These are phyloP conservation scores for Phaenicophaeus curvirostris DNA, from an alignment of 2,797 vertebrate genomes.

Conservation along the genomic window DNA sequence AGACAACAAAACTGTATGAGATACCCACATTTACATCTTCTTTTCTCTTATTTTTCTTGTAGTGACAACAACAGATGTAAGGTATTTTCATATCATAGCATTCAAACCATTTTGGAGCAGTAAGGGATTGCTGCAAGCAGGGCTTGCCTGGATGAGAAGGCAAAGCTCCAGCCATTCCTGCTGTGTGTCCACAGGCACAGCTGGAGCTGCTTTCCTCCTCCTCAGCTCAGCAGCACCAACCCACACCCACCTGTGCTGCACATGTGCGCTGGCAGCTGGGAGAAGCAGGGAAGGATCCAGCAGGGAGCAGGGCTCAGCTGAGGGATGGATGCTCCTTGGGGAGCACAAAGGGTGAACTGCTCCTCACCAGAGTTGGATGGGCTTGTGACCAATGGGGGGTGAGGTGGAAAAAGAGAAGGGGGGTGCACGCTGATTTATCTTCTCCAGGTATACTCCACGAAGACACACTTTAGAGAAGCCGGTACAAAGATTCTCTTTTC, in stretches of 20 bases:
- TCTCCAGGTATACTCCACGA: not conserved
- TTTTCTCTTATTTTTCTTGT: not conserved
- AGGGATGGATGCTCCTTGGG: fast-evolving
- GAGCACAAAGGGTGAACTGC: not conserved
- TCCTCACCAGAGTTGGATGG: not conserved
- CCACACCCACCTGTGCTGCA: fast-evolving
- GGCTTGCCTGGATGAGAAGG: not conserved
- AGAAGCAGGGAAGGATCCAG: not conserved
- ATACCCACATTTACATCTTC: no score
- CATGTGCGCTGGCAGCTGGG: not conserved
- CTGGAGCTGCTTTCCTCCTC: not conserved
- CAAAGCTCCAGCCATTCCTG: not conserved
- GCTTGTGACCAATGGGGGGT: fast-evolving
- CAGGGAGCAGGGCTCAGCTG: not conserved
- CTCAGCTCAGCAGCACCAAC: not conserved
- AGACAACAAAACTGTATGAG: not conserved
- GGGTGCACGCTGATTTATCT: fast-evolving
- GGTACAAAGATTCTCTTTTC: not conserved
- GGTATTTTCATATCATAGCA: not conserved
- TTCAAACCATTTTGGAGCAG: not conserved
- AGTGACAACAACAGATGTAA: not conserved
- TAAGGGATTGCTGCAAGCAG: not conserved
- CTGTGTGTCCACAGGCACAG: fast-evolving
- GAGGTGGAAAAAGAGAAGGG: not conserved
- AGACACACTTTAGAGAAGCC: not conserved